Evolutionary conservation across 2,888 invertebrate genomes (phyloP).

Genomic region (Sycophila texana): DNA sequence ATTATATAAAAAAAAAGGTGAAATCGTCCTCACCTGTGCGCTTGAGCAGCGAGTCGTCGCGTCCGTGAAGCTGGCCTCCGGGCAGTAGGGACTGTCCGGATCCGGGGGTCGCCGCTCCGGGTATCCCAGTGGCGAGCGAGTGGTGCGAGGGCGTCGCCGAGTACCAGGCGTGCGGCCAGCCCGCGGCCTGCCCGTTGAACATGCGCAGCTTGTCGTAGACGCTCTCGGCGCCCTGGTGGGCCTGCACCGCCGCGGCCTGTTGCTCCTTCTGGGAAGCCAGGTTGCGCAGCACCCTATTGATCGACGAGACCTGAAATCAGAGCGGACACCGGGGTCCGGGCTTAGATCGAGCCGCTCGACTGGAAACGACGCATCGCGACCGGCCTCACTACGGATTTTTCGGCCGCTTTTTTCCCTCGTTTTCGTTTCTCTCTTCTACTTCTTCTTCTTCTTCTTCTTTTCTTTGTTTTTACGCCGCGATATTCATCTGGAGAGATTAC

Average conservation of each 20-base stretch:
- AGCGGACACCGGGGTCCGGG: neutral
- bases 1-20: too few relatives aligned
- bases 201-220: constrained; percentile 96
- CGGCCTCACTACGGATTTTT: neutral
- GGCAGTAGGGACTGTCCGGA: constrained; percentile 74
- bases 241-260: constrained; percentile 84
- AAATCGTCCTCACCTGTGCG: constrained; percentile 68
- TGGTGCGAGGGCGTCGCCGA: constrained; percentile 87
- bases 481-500: constrained; percentile 16
- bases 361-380: constrained; percentile 5
- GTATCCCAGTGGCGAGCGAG: constrained; percentile 72
- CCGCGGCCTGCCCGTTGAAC: constrained; percentile 91
- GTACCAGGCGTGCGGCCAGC: constrained; percentile 92
- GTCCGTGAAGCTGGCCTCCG: constrained; percentile 77
- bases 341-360: constrained; percentile 1
- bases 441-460: neutral
- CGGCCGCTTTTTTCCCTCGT: neutral
- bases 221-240: constrained; percentile 83
- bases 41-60: constrained; percentile 73
- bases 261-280: constrained; percentile 97
- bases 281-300: constrained; percentile 97
- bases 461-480: neutral
- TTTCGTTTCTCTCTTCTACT: too few relatives aligned
- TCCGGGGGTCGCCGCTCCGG: constrained; percentile 70
- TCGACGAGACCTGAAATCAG: constrained; percentile 90